These are phyloP conservation scores for Limenitis camilla DNA, from an alignment of 2,888 invertebrate species.

Conservation along the genomic window DNA sequence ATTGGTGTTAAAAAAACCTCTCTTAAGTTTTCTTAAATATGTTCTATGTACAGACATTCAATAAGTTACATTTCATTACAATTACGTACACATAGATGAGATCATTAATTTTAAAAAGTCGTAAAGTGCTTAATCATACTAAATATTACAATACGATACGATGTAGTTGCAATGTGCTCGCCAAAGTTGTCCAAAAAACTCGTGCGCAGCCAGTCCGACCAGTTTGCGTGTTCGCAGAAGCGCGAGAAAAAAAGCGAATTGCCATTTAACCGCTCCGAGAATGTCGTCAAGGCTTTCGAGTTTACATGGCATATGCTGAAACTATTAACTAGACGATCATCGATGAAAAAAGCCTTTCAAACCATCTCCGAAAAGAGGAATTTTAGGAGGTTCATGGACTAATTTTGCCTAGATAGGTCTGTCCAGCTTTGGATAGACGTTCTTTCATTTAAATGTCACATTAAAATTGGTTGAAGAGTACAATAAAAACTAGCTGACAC, in stretches of 20 bases:
- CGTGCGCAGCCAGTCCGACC: constrained; percentile 53
- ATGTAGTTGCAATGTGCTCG: neutral
- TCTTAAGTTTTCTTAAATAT: too few relatives aligned
- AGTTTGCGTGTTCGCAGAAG: constrained; percentile 66
- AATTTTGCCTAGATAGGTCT: neutral
- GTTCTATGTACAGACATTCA: too few relatives aligned
- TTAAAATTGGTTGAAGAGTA: too few relatives aligned
- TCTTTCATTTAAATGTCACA: too few relatives aligned
- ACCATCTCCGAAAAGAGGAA: neutral
- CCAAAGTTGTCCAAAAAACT: constrained; percentile 59
- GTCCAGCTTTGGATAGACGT: too few relatives aligned
- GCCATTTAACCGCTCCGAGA: constrained; percentile 51
- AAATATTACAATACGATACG: too few relatives aligned
- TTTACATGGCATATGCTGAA: constrained; percentile 33
- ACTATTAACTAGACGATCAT: constrained; percentile 9
- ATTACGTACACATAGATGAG: too few relatives aligned
- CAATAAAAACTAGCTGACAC: too few relatives aligned
- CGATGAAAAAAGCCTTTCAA: neutral
- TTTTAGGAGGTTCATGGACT: neutral
- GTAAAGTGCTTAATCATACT: too few relatives aligned
- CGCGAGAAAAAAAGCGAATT: constrained; percentile 57
- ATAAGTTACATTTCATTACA: too few relatives aligned
- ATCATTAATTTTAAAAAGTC: too few relatives aligned
- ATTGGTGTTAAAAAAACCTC: too few relatives aligned
- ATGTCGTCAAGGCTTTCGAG: constrained; percentile 68